These are phyloP conservation scores for Amblyjoppa proteus DNA, from an alignment of 2,888 invertebrate genomes.

Conservation along the genomic window DNA sequence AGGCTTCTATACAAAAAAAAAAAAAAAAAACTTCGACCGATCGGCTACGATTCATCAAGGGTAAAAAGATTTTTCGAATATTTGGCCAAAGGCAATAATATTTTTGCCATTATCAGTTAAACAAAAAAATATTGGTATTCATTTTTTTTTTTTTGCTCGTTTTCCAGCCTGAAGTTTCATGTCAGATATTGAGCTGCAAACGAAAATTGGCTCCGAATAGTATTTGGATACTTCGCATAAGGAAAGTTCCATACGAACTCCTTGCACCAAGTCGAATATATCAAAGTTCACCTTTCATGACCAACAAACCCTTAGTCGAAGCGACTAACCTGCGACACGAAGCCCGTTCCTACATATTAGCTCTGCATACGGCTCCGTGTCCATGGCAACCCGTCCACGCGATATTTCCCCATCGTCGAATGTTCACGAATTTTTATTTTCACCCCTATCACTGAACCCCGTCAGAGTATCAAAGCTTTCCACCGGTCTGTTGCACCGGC, in stretches of 20 bases:
- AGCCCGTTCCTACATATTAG: conserved; percentile 20
- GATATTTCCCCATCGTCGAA: conserved; percentile 1
- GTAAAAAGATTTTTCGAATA: neutral
- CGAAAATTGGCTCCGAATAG: neutral
- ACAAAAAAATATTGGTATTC: too few relatives aligned
- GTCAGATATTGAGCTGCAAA: neutral
- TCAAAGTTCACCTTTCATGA: conserved; percentile 70
- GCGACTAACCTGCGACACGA: conserved; percentile 42
- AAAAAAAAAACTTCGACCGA: neutral
- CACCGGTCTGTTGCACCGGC: conserved; percentile 14
- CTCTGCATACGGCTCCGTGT: conserved; percentile 20
- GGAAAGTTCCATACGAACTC: neutral
- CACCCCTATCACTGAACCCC: neutral
- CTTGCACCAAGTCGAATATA: conserved; percentile 1
- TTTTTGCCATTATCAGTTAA: too few relatives aligned
- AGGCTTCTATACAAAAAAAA: neutral
- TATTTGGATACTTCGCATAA: neutral
- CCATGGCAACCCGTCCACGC: conserved; percentile 51
- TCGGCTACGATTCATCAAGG: conserved; percentile 18
- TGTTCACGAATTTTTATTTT: conserved; percentile 35
- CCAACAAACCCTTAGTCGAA: conserved; percentile 71
- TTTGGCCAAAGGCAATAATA: neutral
- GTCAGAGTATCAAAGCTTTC: neutral
- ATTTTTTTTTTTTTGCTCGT: too few relatives aligned
- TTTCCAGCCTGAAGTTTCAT: too few relatives aligned